These are phyloP conservation scores for Onychomys torridus DNA, from an alignment of 2,797 vertebrate genomes.

Conservation along the genomic window DNA sequence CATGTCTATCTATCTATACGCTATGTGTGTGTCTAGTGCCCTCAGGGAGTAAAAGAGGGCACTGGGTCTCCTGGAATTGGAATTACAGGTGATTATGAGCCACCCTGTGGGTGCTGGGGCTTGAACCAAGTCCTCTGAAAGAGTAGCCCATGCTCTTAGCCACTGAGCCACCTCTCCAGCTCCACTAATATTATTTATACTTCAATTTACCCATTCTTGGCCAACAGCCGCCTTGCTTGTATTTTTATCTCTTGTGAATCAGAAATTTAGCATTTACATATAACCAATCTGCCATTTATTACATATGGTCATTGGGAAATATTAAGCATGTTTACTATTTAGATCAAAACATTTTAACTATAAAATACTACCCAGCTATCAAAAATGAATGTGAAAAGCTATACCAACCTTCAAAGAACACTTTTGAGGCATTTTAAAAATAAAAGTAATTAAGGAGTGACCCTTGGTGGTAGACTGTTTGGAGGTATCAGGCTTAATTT, in stretches of 20 bases:
- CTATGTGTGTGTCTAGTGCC: background rate
- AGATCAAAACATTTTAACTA: background rate
- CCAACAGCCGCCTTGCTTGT: background rate
- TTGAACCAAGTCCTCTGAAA: background rate
- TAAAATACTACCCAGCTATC: background rate
- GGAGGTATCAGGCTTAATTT: background rate
- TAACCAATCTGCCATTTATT: conserved; percentile 27
- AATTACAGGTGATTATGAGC: background rate
- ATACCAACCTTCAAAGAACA: background rate
- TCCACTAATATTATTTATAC: background rate
- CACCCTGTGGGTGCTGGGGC: background rate
- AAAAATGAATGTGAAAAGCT: background rate
- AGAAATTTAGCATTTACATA: conserved; percentile 18
- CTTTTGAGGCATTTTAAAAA: background rate
- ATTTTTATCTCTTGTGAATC: background rate
- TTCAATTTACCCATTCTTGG: background rate
- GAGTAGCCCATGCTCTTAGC: background rate
- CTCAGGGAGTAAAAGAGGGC: background rate
- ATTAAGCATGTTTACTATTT: background rate
- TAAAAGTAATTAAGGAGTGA: background rate
- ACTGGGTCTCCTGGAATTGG: background rate
- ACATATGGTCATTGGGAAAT: background rate
- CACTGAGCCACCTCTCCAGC: background rate
- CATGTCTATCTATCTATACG: background rate
- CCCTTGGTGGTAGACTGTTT: background rate